Conservation (phyloP, 2,113 vertebrate genomes). For the Notothenia rossii region DNA sequence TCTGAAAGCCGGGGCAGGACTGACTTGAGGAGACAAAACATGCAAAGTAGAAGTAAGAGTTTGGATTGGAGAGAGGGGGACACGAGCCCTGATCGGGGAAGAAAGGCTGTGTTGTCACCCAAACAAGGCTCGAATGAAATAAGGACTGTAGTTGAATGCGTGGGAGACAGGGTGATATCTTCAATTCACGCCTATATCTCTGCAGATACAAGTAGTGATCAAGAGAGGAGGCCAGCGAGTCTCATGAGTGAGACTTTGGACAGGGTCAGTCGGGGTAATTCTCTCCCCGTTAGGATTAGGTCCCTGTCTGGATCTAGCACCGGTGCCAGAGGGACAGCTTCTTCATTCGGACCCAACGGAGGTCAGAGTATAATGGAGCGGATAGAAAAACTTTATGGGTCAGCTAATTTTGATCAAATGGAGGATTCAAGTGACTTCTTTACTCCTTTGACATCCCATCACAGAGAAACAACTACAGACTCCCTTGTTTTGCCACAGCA, state of each 20-base stretch:
- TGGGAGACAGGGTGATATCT: constrained; percentile 26
- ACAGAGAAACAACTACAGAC: constrained; percentile 15
- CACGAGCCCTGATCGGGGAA: constrained; percentile 9
- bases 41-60: constrained; percentile 74
- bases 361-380: constrained; percentile 76
- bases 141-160: not conserved
- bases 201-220: constrained; percentile 1
- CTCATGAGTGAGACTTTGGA: constrained; percentile 29
- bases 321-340: constrained; percentile 23
- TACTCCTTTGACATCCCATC: not conserved
- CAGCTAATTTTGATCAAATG: constrained; percentile 37
- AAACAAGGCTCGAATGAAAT: constrained; percentile 50
- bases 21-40: constrained; percentile 46
- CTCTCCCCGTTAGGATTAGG: constrained; percentile 73
- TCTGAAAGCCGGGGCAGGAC: constrained; percentile 49
- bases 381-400: constrained; percentile 77
- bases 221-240: constrained; percentile 20
- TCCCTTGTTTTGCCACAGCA: constrained; percentile 6
- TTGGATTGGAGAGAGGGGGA: constrained; percentile 65
- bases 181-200: constrained; percentile 38
- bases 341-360: constrained; percentile 51
- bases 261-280: constrained; percentile 47
- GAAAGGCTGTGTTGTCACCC: not conserved
- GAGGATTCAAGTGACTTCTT: constrained; percentile 44
- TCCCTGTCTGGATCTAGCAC: constrained; percentile 18